Evolutionary conservation across 1,140 invertebrate species (phyloP), one percentile per base, ranked within the genome.

Genomic region (Heliconius nattereri): DNA sequence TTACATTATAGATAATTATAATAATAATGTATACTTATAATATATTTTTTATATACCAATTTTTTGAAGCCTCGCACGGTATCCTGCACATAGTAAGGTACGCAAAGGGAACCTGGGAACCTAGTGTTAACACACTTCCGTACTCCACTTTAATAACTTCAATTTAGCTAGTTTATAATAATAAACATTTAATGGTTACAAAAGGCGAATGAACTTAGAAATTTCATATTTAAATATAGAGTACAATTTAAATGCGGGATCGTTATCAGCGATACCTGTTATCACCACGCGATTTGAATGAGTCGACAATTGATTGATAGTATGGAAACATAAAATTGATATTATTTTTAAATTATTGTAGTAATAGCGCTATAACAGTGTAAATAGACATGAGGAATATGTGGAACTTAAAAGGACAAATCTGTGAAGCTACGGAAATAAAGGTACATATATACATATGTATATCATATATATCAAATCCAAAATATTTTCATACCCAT

Each of bases 181-280:
- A 45, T 35, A 35, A 45, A 29, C 9, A 11, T 13, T 26, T 11
- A 66, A 57, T 19, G 5, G 26, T 16, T 11, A 66, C 5, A 66
- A 66, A 66, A 66, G 60, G 60, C 26, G 60, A 66, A 66, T 66
- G 60, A 29, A 66, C 60, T 66, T 66, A 66, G 2, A 66, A 19
- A 29, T 66, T 60, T 66, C 3, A 66, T 66, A 66, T 66, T 66
- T 26, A 66, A 66, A 66, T 66, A 66, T 23, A 66, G 3, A 66
- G 23, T 66, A 29, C 1, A 13, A 66, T 66, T 26, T 16, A 26
- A 66, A 66, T 16, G 60, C 23, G 5, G 23, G 11, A 66, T 66
- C 5, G 9, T 66, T 66, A 66, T 66, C 60, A 66, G 26, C 23
- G 60, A 66, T 66, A 29, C 13, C 13, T 16, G 26, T 66, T 66